A percentile compares a stretch with the other conserved stretches of the same genome.
phyloP scores from a whole-genome alignment of 2,113 vertebrate genomes.

The Tympanuchus pallidicinctus region DNA sequence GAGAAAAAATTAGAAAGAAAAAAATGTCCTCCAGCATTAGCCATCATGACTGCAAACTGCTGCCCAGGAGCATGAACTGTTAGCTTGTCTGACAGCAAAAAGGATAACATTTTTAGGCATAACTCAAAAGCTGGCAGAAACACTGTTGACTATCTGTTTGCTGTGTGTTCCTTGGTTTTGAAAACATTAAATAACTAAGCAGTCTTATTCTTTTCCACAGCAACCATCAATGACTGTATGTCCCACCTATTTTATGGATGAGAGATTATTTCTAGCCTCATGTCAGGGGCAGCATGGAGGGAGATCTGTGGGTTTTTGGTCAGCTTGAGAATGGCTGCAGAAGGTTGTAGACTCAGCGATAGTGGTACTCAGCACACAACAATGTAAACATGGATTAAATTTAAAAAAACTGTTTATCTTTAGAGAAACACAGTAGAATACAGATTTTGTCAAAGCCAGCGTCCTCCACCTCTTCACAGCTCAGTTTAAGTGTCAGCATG shows the following conservation, averaged over 20 bases:
- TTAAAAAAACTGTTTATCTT: background rate
- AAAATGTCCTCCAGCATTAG: background rate
- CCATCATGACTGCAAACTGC: accelerated
- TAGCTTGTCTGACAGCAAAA: background rate
- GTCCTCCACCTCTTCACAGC: background rate
- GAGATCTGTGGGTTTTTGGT: background rate
- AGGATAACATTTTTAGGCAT: background rate
- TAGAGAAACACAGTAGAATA: background rate
- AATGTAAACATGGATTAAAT: background rate
- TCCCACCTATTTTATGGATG: slow-evolving; percentile 47
- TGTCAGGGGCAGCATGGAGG: background rate
- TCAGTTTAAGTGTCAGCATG: background rate
- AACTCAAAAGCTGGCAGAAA: background rate
- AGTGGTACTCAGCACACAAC: accelerated
- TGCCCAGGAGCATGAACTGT: background rate
- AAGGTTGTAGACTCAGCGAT: background rate
- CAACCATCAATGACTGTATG: background rate
- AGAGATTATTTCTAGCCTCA: slow-evolving; percentile 33
- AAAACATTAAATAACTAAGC: slow-evolving; percentile 32
- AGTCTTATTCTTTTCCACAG: slow-evolving; percentile 27
- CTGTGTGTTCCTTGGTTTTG: slow-evolving; percentile 26
- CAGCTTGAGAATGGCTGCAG: background rate
- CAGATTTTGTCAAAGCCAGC: background rate
- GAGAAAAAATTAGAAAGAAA: background rate
- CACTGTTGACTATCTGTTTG: background rate